These are phyloP conservation scores for Pseudoatta argentina DNA, from an alignment of 1,140 invertebrate species.

Conservation along the genomic window DNA sequence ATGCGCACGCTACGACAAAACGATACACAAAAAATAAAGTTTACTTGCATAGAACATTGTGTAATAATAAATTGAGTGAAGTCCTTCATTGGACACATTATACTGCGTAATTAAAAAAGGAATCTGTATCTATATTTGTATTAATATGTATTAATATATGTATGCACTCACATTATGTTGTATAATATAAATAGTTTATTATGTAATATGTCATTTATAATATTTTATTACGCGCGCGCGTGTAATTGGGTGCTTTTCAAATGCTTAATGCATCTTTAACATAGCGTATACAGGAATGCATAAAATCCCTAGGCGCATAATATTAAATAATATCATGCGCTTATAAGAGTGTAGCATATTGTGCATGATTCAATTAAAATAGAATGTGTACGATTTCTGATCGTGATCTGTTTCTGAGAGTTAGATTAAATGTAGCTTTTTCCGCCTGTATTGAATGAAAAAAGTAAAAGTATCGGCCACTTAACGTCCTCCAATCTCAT, in stretches of 20 bases:
- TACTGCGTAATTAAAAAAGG: constrained; percentile 33
- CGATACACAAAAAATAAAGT: neutral
- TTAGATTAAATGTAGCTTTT: too few species aligned
- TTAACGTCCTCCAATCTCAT: too few species aligned
- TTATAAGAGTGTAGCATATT: too few species aligned
- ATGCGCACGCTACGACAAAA: neutral
- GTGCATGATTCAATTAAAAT: too few species aligned
- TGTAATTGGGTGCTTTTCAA: neutral
- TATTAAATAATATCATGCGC: too few species aligned
- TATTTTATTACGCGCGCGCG: constrained; percentile 60
- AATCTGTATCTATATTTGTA: constrained; percentile 72
- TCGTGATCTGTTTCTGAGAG: too few species aligned
- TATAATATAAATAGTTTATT: constrained; percentile 84
- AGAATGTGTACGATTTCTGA: too few species aligned
- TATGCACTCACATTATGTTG: constrained; percentile 78
- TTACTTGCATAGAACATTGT: neutral
- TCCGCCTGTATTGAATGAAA: too few species aligned
- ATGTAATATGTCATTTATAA: constrained; percentile 74
- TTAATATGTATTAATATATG: constrained; percentile 51
- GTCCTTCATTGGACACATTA: neutral
- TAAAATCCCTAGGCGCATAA: too few species aligned
- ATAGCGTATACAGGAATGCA: too few species aligned
- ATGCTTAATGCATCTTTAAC: too few species aligned
- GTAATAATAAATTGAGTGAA: neutral
- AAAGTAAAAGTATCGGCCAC: too few species aligned